phyloP scores from a whole-genome alignment of 2,888 invertebrate genomes.

The Girardia tigrina region DNA sequence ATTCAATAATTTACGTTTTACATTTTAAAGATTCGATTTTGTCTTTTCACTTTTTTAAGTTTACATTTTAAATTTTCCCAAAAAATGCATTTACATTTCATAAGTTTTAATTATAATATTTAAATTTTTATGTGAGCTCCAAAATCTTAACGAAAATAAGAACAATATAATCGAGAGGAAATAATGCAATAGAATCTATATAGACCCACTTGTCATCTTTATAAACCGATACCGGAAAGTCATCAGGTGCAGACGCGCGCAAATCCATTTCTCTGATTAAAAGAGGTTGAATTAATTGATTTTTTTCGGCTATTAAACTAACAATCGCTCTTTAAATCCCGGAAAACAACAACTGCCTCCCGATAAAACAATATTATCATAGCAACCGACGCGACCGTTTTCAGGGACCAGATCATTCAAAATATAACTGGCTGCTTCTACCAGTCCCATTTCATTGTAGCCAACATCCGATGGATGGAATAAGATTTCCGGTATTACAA shows the following conservation, averaged over 20 bases:
- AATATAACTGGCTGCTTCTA: constrained; percentile 57
- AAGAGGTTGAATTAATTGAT: no score
- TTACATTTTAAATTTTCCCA: no score
- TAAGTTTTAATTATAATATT: no score
- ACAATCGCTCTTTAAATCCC: constrained; percentile 31
- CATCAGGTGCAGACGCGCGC: constrained; percentile 26
- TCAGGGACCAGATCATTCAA: constrained; percentile 17
- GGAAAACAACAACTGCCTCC: constrained; percentile 35
- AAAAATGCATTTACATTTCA: no score
- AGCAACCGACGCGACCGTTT: not conserved
- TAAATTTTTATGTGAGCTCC: no score
- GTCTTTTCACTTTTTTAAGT: no score
- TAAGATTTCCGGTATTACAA: constrained; percentile 79
- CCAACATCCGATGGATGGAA: constrained; percentile 88
- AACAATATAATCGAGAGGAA: no score
- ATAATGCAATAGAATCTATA: no score
- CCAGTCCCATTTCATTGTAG: constrained; percentile 73
- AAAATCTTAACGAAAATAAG: no score
- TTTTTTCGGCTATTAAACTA: no score
- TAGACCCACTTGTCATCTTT: constrained; percentile 1
- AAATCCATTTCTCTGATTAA: constrained; percentile 21
- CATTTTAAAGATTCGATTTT: no score
- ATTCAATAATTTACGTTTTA: no score
- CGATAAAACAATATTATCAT: constrained; percentile 23
- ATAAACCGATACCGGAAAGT: constrained; percentile 17